Evolutionary conservation across 2,113 vertebrate species (phyloP).

Genomic region (Myotis lucifugus): DNA sequence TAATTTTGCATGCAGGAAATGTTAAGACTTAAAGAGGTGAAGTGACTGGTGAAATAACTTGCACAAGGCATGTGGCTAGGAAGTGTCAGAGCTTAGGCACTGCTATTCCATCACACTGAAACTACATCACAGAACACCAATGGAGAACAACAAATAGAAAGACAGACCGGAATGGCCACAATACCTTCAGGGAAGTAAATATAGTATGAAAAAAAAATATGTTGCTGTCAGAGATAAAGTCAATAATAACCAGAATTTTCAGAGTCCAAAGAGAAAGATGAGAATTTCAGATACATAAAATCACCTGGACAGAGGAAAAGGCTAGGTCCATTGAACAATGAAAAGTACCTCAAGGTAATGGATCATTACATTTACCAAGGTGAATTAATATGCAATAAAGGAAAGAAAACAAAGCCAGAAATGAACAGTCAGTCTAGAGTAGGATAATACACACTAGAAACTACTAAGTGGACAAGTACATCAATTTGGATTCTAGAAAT

Average conservation of each 20-base stretch:
- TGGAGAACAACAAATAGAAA: not conserved
- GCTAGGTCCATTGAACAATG: not conserved
- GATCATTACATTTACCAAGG: not conserved
- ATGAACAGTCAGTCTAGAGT: not conserved
- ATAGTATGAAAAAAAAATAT: not conserved
- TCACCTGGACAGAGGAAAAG: not conserved
- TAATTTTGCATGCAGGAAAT: not conserved
- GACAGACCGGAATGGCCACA: not conserved
- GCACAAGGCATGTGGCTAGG: not conserved
- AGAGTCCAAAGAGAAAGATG: not conserved
- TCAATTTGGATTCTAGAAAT: not conserved
- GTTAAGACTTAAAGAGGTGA: not conserved
- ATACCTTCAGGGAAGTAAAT: not conserved
- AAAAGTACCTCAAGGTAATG: not conserved
- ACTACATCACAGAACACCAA: not conserved
- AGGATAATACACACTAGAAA: not conserved
- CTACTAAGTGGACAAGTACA: not conserved
- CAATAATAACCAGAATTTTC: not conserved
- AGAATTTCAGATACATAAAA: not conserved
- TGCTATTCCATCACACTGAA: not conserved
- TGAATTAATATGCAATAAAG: not conserved
- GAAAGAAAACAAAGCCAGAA: not conserved
- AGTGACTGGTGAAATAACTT: not conserved
- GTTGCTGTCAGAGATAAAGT: not conserved
- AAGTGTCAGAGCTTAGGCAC: not conserved